These are phyloP conservation scores for Notiomystis cincta DNA, from an alignment of 2,113 vertebrate genomes.

Conservation along the genomic window DNA sequence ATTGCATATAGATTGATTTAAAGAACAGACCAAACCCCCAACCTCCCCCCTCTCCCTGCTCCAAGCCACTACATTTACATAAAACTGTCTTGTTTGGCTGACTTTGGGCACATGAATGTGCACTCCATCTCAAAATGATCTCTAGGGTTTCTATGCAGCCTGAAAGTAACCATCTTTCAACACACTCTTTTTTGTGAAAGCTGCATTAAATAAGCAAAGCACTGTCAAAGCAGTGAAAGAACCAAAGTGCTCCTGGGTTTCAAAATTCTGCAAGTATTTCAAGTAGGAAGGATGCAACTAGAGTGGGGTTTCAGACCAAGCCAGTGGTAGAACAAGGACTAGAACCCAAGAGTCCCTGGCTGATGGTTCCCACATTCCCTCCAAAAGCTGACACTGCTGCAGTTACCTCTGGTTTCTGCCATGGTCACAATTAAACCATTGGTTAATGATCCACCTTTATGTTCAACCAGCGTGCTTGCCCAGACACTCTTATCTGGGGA, in stretches of 20 bases:
- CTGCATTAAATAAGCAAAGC: background rate
- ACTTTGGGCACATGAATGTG: background rate
- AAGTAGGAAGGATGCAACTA: background rate
- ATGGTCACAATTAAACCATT: background rate
- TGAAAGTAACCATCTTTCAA: background rate
- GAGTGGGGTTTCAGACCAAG: background rate
- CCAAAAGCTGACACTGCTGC: background rate
- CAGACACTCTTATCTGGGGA: background rate
- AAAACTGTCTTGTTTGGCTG: background rate
- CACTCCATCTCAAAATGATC: background rate
- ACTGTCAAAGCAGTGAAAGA: background rate
- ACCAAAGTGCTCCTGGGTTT: background rate
- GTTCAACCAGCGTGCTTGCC: background rate
- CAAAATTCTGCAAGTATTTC: background rate
- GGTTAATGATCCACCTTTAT: constrained; percentile 12
- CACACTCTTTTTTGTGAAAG: background rate
- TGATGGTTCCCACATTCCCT: background rate
- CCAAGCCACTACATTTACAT: background rate
- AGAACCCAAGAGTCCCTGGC: background rate
- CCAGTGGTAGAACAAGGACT: background rate
- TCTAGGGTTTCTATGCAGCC: background rate
- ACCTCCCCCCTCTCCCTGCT: too few relatives aligned
- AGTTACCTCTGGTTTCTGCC: background rate
- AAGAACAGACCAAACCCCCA: background rate
- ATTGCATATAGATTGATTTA: background rate